Evolutionary conservation across 2,797 vertebrate genomes (phyloP).

Genomic region (Peromyscus nudipes): DNA sequence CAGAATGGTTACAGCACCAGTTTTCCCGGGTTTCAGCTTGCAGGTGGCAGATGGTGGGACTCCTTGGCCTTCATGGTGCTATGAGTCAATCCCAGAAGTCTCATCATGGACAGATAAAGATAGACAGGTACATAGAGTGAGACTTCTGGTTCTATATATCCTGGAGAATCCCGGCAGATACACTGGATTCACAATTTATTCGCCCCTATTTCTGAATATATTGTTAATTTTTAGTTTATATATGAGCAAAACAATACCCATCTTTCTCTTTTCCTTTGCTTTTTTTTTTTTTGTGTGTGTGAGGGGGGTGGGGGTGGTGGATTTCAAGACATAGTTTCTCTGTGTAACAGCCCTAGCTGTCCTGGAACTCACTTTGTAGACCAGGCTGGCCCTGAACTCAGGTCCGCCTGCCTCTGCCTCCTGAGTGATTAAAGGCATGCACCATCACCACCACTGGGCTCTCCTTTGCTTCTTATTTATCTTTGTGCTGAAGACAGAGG

Average conservation of each 20-base stretch:
- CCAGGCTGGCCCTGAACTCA: neutral
- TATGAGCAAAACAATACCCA: constrained; percentile 4
- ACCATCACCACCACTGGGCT: neutral
- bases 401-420: neutral
- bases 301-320: no score
- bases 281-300: neutral
- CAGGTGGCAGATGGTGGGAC: neutral
- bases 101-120: neutral
- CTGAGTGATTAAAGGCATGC: neutral
- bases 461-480: neutral
- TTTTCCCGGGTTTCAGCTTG: neutral
- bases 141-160: neutral
- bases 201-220: constrained; percentile 2
- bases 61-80: neutral
- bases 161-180: neutral
- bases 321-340: no score
- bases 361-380: no score
- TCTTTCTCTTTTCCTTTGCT: neutral
- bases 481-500: neutral
- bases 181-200: neutral
- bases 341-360: no score
- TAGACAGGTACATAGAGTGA: neutral
- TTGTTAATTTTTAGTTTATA: neutral
- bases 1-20: neutral
- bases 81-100: neutral